Percentiles rank a stretch among this genome's conserved stretches.
Evolutionary conservation across 2,797 vertebrate species (phyloP).

Genomic region (Triplophysa bombifrons): DNA sequence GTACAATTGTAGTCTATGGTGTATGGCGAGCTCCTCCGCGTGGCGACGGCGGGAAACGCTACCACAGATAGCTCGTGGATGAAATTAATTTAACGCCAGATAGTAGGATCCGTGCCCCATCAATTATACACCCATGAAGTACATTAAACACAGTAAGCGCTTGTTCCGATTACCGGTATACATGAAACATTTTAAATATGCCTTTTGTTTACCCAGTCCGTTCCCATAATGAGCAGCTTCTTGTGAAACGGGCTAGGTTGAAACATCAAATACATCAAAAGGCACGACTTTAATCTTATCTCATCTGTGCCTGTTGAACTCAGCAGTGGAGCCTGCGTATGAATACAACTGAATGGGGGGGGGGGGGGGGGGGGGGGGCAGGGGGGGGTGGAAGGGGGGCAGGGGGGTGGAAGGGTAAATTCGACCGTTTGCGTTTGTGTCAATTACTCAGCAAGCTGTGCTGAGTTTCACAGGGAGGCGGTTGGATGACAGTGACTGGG

Average conservation of each 20-base stretch:
- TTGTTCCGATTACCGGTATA: conserved; percentile 2
- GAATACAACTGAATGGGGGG: conserved; percentile 29
- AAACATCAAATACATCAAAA: conserved; percentile 47
- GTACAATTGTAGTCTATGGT: conserved; percentile 42
- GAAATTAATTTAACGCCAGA: conserved; percentile 7
- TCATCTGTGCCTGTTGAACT: conserved; percentile 39
- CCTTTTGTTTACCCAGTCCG: not conserved
- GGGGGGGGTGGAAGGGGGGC: conserved; percentile 26
- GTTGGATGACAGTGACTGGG: conserved; percentile 46
- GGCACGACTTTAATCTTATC: conserved; percentile 37
- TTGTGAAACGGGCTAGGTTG: conserved; percentile 10
- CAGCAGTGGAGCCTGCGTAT: conserved; percentile 34
- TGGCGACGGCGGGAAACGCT: conserved; percentile 60
- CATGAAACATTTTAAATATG: conserved; percentile 19
- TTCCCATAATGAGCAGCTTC: not conserved
- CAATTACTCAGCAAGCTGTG: conserved; percentile 57
- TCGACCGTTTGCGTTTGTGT: conserved; percentile 48
- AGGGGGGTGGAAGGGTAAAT: conserved; percentile 25
- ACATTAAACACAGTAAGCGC: conserved; percentile 1
- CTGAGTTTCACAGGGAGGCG: conserved; percentile 36
- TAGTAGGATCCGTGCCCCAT: not conserved
- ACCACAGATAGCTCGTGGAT: not conserved
- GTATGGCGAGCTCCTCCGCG: conserved; percentile 76
- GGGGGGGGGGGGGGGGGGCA: conserved; percentile 25
- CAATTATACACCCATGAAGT: not conserved